phyloP scores from a whole-genome alignment of 2,113 vertebrate species.

The Agapornis roseicollis region DNA sequence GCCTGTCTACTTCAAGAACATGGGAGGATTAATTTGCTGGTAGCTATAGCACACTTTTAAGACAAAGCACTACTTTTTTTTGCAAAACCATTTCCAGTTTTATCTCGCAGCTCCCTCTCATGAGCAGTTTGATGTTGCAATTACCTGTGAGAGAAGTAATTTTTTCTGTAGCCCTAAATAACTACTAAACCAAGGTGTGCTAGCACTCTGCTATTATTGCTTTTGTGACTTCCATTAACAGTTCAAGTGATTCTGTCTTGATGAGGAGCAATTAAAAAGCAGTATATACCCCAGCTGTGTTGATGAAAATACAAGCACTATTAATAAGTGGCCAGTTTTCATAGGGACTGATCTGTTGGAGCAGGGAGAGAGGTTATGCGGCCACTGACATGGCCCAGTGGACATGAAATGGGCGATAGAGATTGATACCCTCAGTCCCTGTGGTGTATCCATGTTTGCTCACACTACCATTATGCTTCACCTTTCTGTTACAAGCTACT shows the following conservation, averaged over 20 bases:
- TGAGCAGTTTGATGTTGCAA: neutral
- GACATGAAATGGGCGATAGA: neutral
- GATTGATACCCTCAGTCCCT: neutral
- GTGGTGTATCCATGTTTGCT: fast-evolving
- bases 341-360: neutral
- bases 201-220: neutral
- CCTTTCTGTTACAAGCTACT: neutral
- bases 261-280: neutral
- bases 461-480: neutral
- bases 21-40: neutral
- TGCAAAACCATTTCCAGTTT: neutral
- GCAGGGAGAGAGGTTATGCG: neutral
- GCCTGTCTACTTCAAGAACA: neutral
- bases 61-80: neutral
- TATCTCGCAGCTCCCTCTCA: neutral
- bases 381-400: neutral
- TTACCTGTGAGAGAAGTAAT: neutral
- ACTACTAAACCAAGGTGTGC: neutral
- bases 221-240: neutral
- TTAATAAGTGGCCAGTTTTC: neutral
- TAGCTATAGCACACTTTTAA: neutral
- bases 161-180: neutral
- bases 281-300: neutral
- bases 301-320: neutral
- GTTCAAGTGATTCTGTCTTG: neutral